Evolutionary conservation across 2,113 vertebrate species (phyloP), one percentile per base, ranked within the genome.

Genomic region (Apteryx owenii): DNA sequence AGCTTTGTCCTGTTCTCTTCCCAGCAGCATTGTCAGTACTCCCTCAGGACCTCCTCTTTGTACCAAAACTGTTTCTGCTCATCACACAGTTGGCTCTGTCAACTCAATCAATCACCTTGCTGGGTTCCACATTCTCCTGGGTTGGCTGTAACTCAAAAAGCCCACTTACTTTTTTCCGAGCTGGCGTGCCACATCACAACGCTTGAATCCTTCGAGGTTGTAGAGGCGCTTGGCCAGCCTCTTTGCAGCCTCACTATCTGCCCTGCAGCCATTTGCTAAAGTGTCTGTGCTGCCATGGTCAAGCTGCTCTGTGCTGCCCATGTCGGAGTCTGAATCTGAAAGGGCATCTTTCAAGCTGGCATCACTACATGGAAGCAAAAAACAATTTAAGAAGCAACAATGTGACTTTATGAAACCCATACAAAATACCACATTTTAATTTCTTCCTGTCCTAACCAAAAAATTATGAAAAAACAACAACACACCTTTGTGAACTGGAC

Each of bases 151-250:
- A 51, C 6, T 5, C 71, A 15, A 38, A 51, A 54, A 31, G 8
- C 31, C 42, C 66, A 92, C 99, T 98, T 96, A 99, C 99, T 99
- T 99, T 94, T 99, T 99, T 89, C 99, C 99, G 4, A 99, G 98
- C 97, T 99, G 99, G 29, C 99, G 98, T 48, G 99, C 99, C 81
- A 99, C 99, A 1, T 99, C 99, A 1, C 99, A 99, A 97, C 99
- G 99, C 90, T 99, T 99, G 98, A 99, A 99, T 77, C 99, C 99
- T 93, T 99, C 99, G 0, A 99, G 99, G 98, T 99, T 98, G 97
- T 99, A 99, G 65, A 99, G 99, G 42, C 99, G 98, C 88, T 99
- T 99, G 87, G 99, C 99, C 92, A 99, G 96, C 62, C 99, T 98
- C 94, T 98, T 99, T 79, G 99, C 99, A 31, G 99, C 99, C 70